Base-by-base conservation (phyloP, 2,113 vertebrate species). In the Dicerorhinus sumatrensis region DNA sequence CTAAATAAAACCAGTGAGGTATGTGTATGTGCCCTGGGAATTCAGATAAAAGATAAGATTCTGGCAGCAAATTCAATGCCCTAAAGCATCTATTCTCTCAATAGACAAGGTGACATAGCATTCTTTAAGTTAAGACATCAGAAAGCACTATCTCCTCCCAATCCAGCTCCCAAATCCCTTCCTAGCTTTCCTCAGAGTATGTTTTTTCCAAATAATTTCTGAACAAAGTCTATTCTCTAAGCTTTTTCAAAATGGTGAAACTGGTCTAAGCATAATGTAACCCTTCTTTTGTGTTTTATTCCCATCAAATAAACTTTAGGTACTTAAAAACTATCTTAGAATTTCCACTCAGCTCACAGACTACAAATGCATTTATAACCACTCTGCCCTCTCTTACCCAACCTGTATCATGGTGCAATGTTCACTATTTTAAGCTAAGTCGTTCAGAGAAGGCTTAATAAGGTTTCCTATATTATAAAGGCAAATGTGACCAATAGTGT, bases 191-290 rank as follows among this genome's bases (percentile, higher is more conserved):
- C 29, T 48, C 5, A n/a, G 29, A 89, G 60, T 39, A 70, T 29
- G 16, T 21, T 95, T 94, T 70, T 88, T 86, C 76, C 29, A 92
- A 72, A 65, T 13, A 81, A 31, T 94, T 92, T 95, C 31, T 92
- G 18, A 95, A 86, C 31, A n/a, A 91, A 94, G 10, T 31, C 51
- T 56, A 31, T 72, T 58, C n/a, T 58, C 21, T 54, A 42, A 76
- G n/a, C 20, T 25, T 81, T 89, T 56, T 75, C 73, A 89, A 93
- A 93, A 85, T 20, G 31, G 18, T 17, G 25, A 62, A 83, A 79
- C 16, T 77, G 18, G 73, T 73, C 20, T 81, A 89, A 72, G 23
- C 18, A 62, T 63, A 96, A 86, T 18, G 1, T 46, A 54, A 16
- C 20, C 82, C 58, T 80, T 90, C 31, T 76, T 80, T 69, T 81